Base-by-base conservation (phyloP, 2,797 vertebrate species). In the Alfaro cultratus region DNA sequence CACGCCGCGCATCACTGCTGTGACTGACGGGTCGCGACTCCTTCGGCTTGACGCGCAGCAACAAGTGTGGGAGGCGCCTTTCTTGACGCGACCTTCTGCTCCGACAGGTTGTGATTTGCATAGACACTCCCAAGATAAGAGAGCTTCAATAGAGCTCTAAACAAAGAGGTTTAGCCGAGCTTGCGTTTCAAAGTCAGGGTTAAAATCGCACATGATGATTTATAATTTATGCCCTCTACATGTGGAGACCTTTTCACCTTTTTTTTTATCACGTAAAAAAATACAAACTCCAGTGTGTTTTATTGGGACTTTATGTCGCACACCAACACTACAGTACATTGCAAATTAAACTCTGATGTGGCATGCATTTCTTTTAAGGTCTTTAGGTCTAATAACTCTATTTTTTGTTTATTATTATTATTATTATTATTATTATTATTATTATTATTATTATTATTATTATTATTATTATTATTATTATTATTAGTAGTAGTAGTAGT, bases 21-120 rank as follows among this genome's bases (percentile, higher is more conserved):
- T 71, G 82, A 79, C 74, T 86, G 86, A 29, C 0, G 68, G 26
- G 67, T n/a, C 67, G 5, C 39, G 23, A 15, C 12, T 45, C 11
- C 26, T 45, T 81, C 46, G 21, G 55, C 16, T 2, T 1, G 64
- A 29, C 11, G 21, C 31, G 4, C 18, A 57, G 57, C 16, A 36
- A 77, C 84, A 55, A 72, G 82, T 55, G 91, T 0, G 49, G 82
- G 87, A 43, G 46, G 67, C 1, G 36, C 29, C 18, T 1, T 21
- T 67, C 34, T 21, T 5, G 36, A 10, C 0, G 7, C n/a, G 31
- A 36, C 41, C 70, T 76, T 41, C 73, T 67, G 76, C 68, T 76
- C 85, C 8, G 53, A 83, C 91, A 89, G 89, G 92, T 86, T 83
- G 36, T 43, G 74, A 93, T 95, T 95, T 94, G 81, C 95, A 95